phyloP scores from a whole-genome alignment of 2,888 invertebrate genomes.

The Seira musarum region DNA sequence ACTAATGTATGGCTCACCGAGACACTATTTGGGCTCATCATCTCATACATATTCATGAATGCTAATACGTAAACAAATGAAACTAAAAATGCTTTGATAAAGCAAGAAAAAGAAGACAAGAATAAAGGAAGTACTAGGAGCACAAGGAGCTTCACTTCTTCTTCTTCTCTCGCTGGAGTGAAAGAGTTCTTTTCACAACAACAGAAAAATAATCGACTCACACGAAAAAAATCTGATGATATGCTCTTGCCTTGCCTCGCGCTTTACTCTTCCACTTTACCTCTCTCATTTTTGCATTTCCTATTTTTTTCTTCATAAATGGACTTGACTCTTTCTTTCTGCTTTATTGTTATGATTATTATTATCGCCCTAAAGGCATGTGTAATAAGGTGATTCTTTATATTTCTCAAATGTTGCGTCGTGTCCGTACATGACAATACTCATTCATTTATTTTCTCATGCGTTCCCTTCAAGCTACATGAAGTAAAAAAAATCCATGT shows the following conservation, averaged over 20 bases:
- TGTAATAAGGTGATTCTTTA: slow-evolving; percentile 38
- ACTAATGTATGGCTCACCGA: no score
- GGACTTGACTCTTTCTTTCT: slow-evolving; percentile 35
- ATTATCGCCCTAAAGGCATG: slow-evolving; percentile 47
- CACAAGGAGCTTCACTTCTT: no score
- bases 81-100: background rate
- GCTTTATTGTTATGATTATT: slow-evolving; percentile 32
- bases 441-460: slow-evolving; percentile 23
- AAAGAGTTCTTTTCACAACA: slow-evolving; percentile 17
- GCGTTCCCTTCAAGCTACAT: no score
- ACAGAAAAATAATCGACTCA: no score
- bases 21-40: slow-evolving; percentile 33
- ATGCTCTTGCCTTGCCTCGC: no score
- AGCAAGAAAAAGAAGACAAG: no score
- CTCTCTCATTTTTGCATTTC: no score
- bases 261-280: no score
- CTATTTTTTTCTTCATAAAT: slow-evolving; percentile 36
- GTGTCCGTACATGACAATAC: slow-evolving; percentile 38
- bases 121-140: no score
- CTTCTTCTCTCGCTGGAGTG: background rate
- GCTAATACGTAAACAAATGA: slow-evolving; percentile 55
- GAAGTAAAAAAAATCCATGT: no score
- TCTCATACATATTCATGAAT: slow-evolving; percentile 56
- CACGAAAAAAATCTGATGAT: no score
- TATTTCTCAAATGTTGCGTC: background rate